Conservation (phyloP, 1,140 invertebrate species). For the Eupristina koningsbergeri region DNA sequence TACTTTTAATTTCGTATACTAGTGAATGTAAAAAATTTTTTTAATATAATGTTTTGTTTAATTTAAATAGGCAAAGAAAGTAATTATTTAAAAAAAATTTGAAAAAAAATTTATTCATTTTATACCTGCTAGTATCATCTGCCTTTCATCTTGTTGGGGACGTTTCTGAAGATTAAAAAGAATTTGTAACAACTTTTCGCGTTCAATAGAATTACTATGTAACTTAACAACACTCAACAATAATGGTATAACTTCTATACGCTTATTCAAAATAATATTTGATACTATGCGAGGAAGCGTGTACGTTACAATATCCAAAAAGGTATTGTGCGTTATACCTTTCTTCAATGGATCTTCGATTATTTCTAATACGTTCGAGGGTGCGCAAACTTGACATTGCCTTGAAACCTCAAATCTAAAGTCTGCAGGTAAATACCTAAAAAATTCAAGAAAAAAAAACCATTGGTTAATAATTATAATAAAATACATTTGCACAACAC, state of each 20-base stretch:
- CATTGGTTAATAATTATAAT: too few species aligned
- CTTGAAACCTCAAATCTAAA: conserved; percentile 75
- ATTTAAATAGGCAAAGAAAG: too few species aligned
- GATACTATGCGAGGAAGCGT: conserved; percentile 79
- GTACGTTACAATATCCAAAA: conserved; percentile 70
- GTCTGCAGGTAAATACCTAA: conserved; percentile 71
- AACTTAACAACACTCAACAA: conserved; percentile 79
- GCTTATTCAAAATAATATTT: conserved; percentile 80
- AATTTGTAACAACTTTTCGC: conserved; percentile 81
- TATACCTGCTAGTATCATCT: conserved; percentile 78
- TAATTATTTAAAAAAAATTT: too few species aligned
- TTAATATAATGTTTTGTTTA: too few species aligned
- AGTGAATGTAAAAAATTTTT: too few species aligned
- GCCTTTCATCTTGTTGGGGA: conserved; percentile 81
- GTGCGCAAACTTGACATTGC: conserved; percentile 68
- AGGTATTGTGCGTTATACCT: conserved; percentile 65
- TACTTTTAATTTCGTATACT: too few species aligned
- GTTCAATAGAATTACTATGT: conserved; percentile 75
- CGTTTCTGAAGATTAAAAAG: conserved; percentile 85
- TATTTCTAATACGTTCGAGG: conserved; percentile 60
- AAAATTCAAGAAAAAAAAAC: neutral
- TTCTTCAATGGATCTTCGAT: conserved; percentile 69
- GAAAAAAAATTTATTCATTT: neutral
- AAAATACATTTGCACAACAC: too few species aligned
- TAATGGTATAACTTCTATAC: conserved; percentile 83